Percentiles rank a stretch among this genome's conserved stretches.
Evolutionary conservation across 2,797 vertebrate species (phyloP).

Genomic region (Sylvia borin): DNA sequence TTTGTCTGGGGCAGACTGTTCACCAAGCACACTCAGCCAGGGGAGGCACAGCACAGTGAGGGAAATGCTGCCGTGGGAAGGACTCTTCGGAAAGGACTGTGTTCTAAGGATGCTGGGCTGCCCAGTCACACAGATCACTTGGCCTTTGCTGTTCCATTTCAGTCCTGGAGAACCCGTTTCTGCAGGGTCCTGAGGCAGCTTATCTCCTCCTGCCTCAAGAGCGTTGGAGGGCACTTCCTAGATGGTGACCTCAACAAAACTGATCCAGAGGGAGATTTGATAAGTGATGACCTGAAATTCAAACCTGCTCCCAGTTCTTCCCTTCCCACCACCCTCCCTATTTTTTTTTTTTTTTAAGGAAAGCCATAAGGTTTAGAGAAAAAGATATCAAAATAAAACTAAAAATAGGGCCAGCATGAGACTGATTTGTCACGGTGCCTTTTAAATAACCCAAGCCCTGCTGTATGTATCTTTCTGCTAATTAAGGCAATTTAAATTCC

Average conservation of each 20-base stretch:
- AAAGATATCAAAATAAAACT: conserved; percentile 27
- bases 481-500: conserved; percentile 58
- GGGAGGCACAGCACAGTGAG: neutral
- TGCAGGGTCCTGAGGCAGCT: neutral
- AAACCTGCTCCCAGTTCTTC: neutral
- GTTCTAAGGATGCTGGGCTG: neutral
- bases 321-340: accelerated
- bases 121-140: neutral
- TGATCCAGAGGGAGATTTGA: neutral
- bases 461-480: conserved; percentile 54
- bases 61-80: neutral
- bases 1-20: neutral
- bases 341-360: neutral
- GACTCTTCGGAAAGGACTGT: neutral
- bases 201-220: neutral
- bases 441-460: conserved; percentile 39
- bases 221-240: neutral
- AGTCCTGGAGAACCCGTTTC: neutral
- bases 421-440: neutral
- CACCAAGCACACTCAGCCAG: neutral
- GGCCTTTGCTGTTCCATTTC: neutral
- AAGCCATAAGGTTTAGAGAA: neutral
- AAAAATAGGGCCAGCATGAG: conserved; percentile 40
- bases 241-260: neutral
- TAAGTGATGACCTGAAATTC: neutral